Evolutionary conservation across 2,888 invertebrate species (phyloP).

Genomic region (Rhagium mordax): DNA sequence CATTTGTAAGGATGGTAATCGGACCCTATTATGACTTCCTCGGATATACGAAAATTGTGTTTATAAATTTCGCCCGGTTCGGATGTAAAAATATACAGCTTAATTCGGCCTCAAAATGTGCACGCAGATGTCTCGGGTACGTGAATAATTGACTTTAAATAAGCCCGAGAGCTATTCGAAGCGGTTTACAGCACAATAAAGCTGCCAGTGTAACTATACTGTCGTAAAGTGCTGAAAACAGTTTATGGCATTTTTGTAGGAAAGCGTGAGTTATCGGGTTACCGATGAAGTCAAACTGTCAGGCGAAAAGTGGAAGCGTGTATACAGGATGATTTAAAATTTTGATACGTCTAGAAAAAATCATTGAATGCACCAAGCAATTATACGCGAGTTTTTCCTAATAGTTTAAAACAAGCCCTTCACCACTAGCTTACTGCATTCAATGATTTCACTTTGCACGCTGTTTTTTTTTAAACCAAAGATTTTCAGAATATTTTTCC

Average conservation of each 20-base stretch:
- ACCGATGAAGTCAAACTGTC: not conserved
- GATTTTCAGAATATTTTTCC: no score
- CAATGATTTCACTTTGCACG: no score
- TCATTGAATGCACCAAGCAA: no score
- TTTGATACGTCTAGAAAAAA: no score
- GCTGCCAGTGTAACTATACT: not conserved
- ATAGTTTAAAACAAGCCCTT: no score
- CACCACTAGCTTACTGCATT: no score
- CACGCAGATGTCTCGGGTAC: constrained; percentile 1
- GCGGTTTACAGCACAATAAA: constrained; percentile 4
- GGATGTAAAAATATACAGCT: not conserved
- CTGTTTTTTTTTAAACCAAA: no score
- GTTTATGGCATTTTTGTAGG: not conserved
- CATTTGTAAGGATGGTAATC: not conserved
- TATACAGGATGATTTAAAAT: no score
- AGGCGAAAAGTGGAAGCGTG: not conserved
- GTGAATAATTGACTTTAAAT: constrained; percentile 7
- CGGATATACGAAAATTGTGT: not conserved
- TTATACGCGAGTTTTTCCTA: no score
- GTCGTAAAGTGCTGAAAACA: not conserved
- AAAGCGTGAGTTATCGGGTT: not conserved
- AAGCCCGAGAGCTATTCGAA: not conserved
- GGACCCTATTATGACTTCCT: not conserved
- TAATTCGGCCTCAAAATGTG: constrained; percentile 1
- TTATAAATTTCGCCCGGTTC: not conserved